phyloP scores from a whole-genome alignment of 1,140 invertebrate genomes.

The Caenorhabditis brenneri region DNA sequence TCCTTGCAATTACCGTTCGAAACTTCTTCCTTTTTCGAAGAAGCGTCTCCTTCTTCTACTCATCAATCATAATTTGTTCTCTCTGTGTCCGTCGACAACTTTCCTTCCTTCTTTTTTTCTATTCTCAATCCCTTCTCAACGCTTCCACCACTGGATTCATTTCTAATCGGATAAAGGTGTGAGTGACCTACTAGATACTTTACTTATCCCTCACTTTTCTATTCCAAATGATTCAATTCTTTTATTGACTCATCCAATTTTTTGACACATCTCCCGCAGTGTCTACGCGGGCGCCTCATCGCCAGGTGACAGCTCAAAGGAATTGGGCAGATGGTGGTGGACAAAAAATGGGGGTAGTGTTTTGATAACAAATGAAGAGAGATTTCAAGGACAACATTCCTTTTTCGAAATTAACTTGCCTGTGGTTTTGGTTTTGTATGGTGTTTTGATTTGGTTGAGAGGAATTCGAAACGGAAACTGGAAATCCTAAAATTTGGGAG shows the following conservation, averaged over 20 bases:
- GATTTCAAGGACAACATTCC: neutral
- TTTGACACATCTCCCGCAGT: conserved; percentile 34
- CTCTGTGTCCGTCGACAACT: neutral
- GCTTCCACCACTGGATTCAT: neutral
- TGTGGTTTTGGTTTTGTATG: too few species aligned
- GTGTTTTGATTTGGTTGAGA: too few species aligned
- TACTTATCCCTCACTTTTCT: neutral
- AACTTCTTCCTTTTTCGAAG: neutral
- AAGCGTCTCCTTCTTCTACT: neutral
- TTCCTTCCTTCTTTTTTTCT: neutral
- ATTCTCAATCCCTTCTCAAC: neutral
- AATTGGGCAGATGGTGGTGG: conserved; percentile 2
- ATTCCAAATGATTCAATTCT: too few species aligned
- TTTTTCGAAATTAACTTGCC: neutral
- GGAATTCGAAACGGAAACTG: too few species aligned
- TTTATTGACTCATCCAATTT: conserved; percentile 33
- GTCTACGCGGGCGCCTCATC: neutral
- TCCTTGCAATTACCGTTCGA: conserved; percentile 23
- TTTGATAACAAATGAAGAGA: conserved; percentile 30
- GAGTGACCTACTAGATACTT: neutral
- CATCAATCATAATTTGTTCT: conserved; percentile 40
- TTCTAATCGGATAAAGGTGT: conserved; percentile 37
- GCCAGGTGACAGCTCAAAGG: conserved; percentile 38
- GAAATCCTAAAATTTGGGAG: too few species aligned
- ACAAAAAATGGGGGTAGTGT: neutral